Base-by-base conservation (phyloP, 1,140 invertebrate genomes). In the Leptinotarsa defecta region DNA sequence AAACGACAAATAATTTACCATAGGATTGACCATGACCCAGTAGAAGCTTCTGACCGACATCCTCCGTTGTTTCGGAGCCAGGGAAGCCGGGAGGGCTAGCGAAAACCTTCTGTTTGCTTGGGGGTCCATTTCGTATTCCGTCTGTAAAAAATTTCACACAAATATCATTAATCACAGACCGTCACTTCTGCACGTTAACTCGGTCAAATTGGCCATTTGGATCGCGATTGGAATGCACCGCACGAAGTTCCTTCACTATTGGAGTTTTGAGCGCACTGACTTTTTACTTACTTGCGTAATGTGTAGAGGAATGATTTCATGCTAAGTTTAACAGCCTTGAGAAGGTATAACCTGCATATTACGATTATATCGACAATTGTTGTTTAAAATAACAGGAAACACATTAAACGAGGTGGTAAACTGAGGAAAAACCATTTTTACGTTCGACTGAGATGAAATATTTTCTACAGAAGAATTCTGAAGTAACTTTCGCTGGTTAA, bases 31-130 rank as follows among this genome's bases (percentile, higher is more conserved):
- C 62, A 77, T 73, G 27, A 81, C 79, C 82, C 82, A 83, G 62
- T 83, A 81, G 69, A 83, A 83, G 65, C 80, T 83, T 52, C 78
- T 74, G 22, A 83, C 77, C 15, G 82, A 83, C 82, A 83, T 82
- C 72, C 81, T 76, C 13, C 82, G 63, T 52, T 76, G 77, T 24
- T 49, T 78, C 69, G 78, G 24, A 75, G 78, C 15, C 70, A 62
- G 22, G 48, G 27, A 13, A 73, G 49, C 11, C 71, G 74, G 73
- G 3, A 74, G 3, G 76, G 76, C 63, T 76, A 48, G 43, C 4
- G 77, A 79, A 69, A 76, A 74, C 52, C 78, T 27, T 62, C 76
- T 79, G 22, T 70, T 75, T 52, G 49, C 48, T 13, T 77, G 48
- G 64, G 48, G 52, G 62, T 68, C 67, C 79, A 80, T 80, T 70